Percentiles rank a stretch among this genome's conserved stretches.
phyloP scores from a whole-genome alignment of 2,888 invertebrate genomes.

The Sinohyriopsis cumingii region DNA sequence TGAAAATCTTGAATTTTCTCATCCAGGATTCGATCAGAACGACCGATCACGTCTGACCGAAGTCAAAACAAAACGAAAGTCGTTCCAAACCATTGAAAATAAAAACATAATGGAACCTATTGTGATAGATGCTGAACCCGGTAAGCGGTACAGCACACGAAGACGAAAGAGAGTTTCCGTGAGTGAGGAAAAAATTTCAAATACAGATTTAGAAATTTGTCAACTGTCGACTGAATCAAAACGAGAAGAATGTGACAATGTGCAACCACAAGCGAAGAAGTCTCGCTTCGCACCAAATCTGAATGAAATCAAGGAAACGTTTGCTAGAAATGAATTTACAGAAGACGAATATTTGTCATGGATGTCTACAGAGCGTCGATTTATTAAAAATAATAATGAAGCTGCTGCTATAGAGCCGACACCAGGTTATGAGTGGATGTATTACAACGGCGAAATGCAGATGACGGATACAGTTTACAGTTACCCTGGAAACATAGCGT shows the following conservation, averaged over 20 bases:
- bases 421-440: conserved; percentile 27
- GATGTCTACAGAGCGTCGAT: conserved; percentile 17
- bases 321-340: conserved; percentile 55
- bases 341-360: conserved; percentile 51
- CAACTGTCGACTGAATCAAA: no score
- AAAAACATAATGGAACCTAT: background rate
- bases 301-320: conserved; percentile 31
- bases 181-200: conserved; percentile 1
- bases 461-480: background rate
- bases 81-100: conserved; percentile 12
- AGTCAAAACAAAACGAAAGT: conserved; percentile 43
- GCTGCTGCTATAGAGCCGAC: no score
- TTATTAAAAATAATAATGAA: no score
- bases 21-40: conserved; percentile 51
- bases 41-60: conserved; percentile 41
- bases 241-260: background rate
- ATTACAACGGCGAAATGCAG: conserved; percentile 14
- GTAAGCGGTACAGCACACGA: conserved; percentile 23
- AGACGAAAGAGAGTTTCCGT: conserved; percentile 15
- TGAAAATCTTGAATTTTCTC: conserved; percentile 57
- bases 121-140: conserved; percentile 20
- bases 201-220: no score
- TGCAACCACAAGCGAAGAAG: background rate
- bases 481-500: conserved; percentile 5
- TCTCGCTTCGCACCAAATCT: no score